Evolutionary conservation across 2,888 invertebrate genomes (phyloP).

Genomic region (Pandemis cinnamomeana): DNA sequence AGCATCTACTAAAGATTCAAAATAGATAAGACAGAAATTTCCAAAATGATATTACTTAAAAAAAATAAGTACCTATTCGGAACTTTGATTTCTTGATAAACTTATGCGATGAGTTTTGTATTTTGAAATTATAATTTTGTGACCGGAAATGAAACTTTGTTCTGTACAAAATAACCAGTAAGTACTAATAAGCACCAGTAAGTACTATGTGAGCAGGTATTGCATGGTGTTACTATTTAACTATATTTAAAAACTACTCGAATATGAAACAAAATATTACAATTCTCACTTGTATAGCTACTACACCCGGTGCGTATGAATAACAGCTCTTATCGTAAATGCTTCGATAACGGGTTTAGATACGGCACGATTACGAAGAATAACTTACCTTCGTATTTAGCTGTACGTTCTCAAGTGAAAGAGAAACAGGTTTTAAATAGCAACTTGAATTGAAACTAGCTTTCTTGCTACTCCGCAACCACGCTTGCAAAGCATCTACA

Average conservation of each 20-base stretch:
- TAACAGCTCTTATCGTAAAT: slow-evolving; percentile 46
- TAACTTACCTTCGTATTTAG: slow-evolving; percentile 19
- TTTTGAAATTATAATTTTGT: too few species aligned
- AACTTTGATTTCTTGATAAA: too few species aligned
- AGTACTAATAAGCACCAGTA: too few species aligned
- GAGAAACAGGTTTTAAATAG: not conserved
- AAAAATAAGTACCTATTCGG: too few species aligned
- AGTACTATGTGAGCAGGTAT: too few species aligned
- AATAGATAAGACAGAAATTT: too few species aligned
- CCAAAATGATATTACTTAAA: too few species aligned
- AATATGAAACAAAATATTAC: not conserved
- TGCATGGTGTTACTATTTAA: too few species aligned
- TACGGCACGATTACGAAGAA: slow-evolving; percentile 48
- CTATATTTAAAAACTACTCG: not conserved
- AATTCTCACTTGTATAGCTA: slow-evolving; percentile 4
- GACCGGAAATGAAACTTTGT: too few species aligned
- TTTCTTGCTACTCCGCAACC: not conserved
- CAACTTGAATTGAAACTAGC: not conserved
- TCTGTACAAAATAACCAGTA: too few species aligned
- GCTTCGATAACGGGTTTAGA: slow-evolving; percentile 50
- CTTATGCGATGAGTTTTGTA: too few species aligned
- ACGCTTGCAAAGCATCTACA: not conserved
- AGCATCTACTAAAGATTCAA: too few species aligned
- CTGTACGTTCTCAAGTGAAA: slow-evolving; percentile 6
- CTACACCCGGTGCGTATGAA: slow-evolving; percentile 22